Base-by-base conservation (phyloP, 2,797 vertebrate genomes). In the Notolabrus celidotus region DNA sequence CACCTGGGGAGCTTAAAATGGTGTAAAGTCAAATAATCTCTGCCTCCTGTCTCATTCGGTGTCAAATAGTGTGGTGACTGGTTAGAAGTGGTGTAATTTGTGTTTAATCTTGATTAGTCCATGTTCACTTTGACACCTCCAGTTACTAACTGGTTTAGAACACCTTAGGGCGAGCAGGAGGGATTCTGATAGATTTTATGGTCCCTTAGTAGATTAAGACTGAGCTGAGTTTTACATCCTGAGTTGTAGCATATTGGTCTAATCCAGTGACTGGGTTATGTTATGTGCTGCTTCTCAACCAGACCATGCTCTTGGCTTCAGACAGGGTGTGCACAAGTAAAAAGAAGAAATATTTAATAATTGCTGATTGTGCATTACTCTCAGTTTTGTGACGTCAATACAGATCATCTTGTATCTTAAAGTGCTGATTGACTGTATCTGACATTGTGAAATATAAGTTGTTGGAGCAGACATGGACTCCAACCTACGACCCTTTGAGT, bases 1-100 rank as follows among this genome's bases (percentile, higher is more conserved):
- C 62, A 91, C 90, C 88, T 91, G 84, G 61, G 83, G 79, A 83
- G 84, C 81, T 90, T 91, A 84, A 86, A 89, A 80, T 20, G 66
- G 62, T 65, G 76, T 75, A 47, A 84, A 87, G 69, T 86, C 83
- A 86, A 95, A 92, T 93, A 91, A 96, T 94, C 94, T 92, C 91
- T 78, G 73, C 60, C 75, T 89, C 67, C 73, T 77, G 89, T 85
- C 88, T 91, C 55, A 3, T 65, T 63, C 7, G 2, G 81, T 87
- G 89, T 89, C 85, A 88, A 83, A 71, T 62, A 19, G 74, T n/a
- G 69, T 60, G 77, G 77, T 77, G 89, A 77, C 77, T 22, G 67
- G 86, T 75, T 77, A 74, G 82, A 88, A 85, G 84, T 84, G 75
- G 77, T 73, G 86, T 88, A 86, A 88, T 90, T 88, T 71, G 56